phyloP scores from a whole-genome alignment of 2,113 vertebrate species.

The Paracanthobrama guichenoti region DNA sequence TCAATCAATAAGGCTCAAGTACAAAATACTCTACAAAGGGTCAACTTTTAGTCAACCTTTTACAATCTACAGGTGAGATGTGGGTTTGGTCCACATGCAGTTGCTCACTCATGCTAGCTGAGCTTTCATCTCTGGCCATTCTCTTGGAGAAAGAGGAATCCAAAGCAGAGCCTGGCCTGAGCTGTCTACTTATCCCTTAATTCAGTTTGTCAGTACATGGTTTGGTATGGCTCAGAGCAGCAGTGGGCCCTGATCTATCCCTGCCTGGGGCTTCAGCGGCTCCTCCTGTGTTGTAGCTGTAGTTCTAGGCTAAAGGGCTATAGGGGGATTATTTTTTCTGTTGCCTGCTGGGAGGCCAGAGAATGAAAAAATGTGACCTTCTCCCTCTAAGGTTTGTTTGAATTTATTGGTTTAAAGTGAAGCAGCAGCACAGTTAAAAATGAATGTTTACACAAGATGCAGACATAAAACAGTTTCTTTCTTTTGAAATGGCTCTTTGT shows the following conservation, averaged over 20 bases:
- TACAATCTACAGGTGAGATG: conserved; percentile 10
- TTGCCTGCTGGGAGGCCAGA: conserved; percentile 49
- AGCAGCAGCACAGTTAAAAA: conserved; percentile 40
- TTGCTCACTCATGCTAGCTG: background rate
- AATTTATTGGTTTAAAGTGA: conserved; percentile 58
- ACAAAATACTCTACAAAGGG: conserved; percentile 13
- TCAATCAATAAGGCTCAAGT: conserved; percentile 11
- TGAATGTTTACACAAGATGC: conserved; percentile 43
- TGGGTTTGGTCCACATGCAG: background rate
- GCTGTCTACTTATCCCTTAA: conserved; percentile 57
- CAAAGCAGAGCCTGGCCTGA: conserved; percentile 53
- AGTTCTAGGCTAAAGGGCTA: conserved; percentile 36
- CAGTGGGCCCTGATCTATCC: conserved; percentile 37
- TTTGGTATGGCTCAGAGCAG: conserved; percentile 47
- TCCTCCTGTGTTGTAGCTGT: conserved; percentile 40
- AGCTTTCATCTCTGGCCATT: conserved; percentile 49
- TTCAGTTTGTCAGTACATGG: conserved; percentile 52
- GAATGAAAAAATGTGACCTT: conserved; percentile 50
- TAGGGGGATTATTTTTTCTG: conserved; percentile 49
- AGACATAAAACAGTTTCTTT: conserved; percentile 36
- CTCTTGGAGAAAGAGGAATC: conserved; percentile 43
- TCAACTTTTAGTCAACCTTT: conserved; percentile 8
- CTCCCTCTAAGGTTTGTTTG: conserved; percentile 49
- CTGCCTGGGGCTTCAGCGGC: conserved; percentile 28
- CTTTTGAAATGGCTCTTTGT: conserved; percentile 30